Base-by-base conservation (phyloP, 2,888 invertebrate species). In the Spilosoma lubricipeda region DNA sequence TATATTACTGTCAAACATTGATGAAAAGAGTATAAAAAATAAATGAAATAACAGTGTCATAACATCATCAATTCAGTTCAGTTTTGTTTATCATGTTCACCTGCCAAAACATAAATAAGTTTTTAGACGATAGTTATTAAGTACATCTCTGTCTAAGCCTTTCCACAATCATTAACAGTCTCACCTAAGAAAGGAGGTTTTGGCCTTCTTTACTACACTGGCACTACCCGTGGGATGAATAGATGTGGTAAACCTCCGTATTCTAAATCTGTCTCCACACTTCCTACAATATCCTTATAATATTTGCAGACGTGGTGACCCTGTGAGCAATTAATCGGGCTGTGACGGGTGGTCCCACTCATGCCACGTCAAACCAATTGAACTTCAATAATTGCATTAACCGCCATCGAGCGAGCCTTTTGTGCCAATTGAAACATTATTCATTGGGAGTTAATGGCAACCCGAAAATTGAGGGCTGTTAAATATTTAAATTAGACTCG, bases 331-430 rank as follows among this genome's bases (percentile, higher is more conserved):
- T 88, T 89, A 88, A 89, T 89, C 86, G 86, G 83, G 74, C 81
- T 82, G 81, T 85, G 85, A 80, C 79, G 77, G 79, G 79, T 77
- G 85, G 71, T 72, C 76, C 79, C 83, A 80, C 84, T 83, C 86
- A 82, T 79, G 82, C 81, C 78, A 80, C 85, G 83, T 81, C 84
- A 82, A 84, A 84, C 85, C 86, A 86, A 90, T 89, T 88, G 88
- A 88, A 87, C 89, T 85, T 84, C 88, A 87, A 89, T 91, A 89
- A 91, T 89, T 90, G 89, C 86, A 88, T 91, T 87, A 90, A 87
- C 89, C 87, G 84, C 83, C 82, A 87, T 82, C 85, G 82, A 80
- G 84, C 81, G 75, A 78, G 81, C 81, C 71, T 85, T 83, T 84
- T 83, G 84, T 83, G 76, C 77, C 84, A 84, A 86, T 87, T 84